Conservation (phyloP, 2,797 vertebrate species). For the Philypnodon macrostomus region DNA sequence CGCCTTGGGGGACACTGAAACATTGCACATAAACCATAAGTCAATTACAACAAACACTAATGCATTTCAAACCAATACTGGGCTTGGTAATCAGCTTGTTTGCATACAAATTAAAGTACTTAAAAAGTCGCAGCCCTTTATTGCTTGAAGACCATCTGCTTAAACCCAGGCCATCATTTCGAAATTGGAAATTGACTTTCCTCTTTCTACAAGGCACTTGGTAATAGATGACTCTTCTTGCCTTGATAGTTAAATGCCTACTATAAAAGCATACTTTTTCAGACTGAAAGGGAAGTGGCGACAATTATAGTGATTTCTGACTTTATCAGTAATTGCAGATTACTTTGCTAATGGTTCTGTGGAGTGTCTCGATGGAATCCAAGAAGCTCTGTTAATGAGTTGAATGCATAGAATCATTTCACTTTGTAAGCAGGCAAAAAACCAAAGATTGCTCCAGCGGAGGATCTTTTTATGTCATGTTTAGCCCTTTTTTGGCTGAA, state of each 20-base stretch:
- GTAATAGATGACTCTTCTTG: slow-evolving; percentile 50
- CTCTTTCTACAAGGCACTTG: slow-evolving; percentile 34
- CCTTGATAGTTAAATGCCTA: slow-evolving; percentile 45
- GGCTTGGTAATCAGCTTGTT: slow-evolving; percentile 70
- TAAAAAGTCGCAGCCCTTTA: slow-evolving; percentile 64
- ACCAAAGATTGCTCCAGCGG: slow-evolving; percentile 20
- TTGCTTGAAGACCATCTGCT: slow-evolving; percentile 63
- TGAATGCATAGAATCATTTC: slow-evolving; percentile 49
- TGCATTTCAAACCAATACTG: slow-evolving; percentile 67
- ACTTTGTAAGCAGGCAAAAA: slow-evolving; percentile 33
- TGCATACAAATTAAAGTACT: slow-evolving; percentile 73
- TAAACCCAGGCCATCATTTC: slow-evolving; percentile 57
- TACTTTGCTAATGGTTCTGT: slow-evolving; percentile 58
- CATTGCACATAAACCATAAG: slow-evolving; percentile 69
- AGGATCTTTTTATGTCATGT: slow-evolving; percentile 37
- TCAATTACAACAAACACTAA: slow-evolving; percentile 71
- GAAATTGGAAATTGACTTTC: slow-evolving; percentile 69
- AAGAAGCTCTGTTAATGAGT: slow-evolving; percentile 58
- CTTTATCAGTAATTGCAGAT: slow-evolving; percentile 62
- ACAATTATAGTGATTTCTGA: slow-evolving; percentile 65
- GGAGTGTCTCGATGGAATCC: slow-evolving; percentile 44
- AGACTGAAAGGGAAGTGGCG: slow-evolving; percentile 49
- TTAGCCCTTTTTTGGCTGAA: slow-evolving; percentile 16
- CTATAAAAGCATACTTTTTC: slow-evolving; percentile 55
- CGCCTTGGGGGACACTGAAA: slow-evolving; percentile 45